phyloP scores from a whole-genome alignment of 2,113 vertebrate species.

The Ia io region DNA sequence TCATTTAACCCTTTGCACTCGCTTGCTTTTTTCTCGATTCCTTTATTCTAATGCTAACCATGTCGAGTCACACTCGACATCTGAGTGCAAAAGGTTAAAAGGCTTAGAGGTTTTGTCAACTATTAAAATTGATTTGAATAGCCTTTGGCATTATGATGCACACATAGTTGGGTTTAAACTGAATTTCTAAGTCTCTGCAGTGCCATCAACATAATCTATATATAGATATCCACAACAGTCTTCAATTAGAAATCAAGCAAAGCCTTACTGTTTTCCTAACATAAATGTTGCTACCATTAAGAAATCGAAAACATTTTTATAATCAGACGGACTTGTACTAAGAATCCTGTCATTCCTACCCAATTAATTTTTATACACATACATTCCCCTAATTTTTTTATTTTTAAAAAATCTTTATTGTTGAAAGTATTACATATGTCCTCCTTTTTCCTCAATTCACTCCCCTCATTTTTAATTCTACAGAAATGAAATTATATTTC shows the following conservation, averaged over 20 bases:
- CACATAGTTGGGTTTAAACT: background rate
- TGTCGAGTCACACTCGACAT: too few relatives aligned
- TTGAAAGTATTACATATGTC: too few relatives aligned
- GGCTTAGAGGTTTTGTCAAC: background rate
- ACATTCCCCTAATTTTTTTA: background rate
- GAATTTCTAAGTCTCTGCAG: background rate
- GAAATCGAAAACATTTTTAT: slow-evolving; percentile 2
- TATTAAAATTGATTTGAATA: background rate
- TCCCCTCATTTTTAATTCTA: background rate
- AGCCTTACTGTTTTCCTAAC: background rate
- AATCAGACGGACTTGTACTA: background rate
- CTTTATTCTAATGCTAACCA: too few relatives aligned
- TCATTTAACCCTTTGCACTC: too few relatives aligned
- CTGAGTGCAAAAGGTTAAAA: too few relatives aligned
- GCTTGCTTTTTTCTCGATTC: too few relatives aligned
- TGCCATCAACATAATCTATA: background rate
- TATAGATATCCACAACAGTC: background rate
- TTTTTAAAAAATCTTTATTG: too few relatives aligned
- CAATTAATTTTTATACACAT: background rate
- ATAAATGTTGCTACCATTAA: background rate
- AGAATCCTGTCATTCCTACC: background rate
- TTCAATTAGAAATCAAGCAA: background rate
- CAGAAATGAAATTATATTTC: background rate
- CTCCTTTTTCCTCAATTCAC: background rate
- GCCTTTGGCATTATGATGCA: background rate